Percentiles rank a stretch among this genome's conserved stretches.
Conservation (phyloP, 2,113 vertebrate species). For the Heptranchias perlo region DNA sequence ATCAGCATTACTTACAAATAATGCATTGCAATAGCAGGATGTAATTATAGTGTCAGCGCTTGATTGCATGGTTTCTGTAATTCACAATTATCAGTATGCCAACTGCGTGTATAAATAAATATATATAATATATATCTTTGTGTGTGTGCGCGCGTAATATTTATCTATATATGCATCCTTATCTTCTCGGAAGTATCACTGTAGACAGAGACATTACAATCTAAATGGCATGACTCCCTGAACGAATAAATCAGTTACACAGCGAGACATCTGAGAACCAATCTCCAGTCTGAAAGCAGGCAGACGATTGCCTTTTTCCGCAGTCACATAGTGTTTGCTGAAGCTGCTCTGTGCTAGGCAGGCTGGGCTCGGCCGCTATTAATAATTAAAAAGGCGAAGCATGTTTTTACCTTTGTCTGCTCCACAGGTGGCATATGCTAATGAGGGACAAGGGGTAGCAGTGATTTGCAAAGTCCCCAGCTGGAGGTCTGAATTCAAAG, state of each 20-base stretch:
- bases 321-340: neutral
- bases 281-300: conserved; percentile 3
- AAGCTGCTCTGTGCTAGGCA: neutral
- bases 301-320: neutral
- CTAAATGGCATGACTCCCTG: conserved; percentile 14
- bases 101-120: neutral
- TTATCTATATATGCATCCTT: neutral
- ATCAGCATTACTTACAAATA: conserved; percentile 14
- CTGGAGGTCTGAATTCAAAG: conserved; percentile 34
- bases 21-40: conserved; percentile 26
- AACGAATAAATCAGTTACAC: conserved; percentile 22
- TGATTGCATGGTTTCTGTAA: conserved; percentile 9
- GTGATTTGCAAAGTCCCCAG: conserved; percentile 35
- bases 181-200: neutral
- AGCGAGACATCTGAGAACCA: conserved; percentile 22
- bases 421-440: conserved; percentile 30
- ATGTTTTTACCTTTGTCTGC: conserved; percentile 23
- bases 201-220: conserved; percentile 22
- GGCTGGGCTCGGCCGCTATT: neutral
- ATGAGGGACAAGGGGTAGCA: conserved; percentile 29
- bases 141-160: neutral
- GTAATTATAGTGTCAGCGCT: conserved; percentile 25
- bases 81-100: conserved; percentile 5
- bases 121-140: neutral
- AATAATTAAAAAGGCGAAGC: conserved; percentile 30